These are phyloP conservation scores for Chloroclysta siterata DNA, from an alignment of 2,888 invertebrate species.

Conservation along the genomic window DNA sequence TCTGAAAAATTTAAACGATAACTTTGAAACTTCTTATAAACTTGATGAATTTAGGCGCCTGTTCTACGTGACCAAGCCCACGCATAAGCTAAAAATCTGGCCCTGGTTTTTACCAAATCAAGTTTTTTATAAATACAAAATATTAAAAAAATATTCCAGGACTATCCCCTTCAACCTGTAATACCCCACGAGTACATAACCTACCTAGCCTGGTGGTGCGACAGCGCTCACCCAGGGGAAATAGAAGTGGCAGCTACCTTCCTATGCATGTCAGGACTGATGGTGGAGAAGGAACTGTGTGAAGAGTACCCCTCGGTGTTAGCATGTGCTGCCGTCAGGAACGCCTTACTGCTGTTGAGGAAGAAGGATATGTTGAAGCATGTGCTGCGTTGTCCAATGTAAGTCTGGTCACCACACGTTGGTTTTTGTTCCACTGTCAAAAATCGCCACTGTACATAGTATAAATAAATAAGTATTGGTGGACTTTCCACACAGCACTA, in stretches of 20 bases:
- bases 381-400: conserved; percentile 57
- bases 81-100: too few species aligned
- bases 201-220: conserved; percentile 68
- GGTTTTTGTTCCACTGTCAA: neutral
- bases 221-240: conserved; percentile 51
- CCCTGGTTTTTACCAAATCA: too few species aligned
- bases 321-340: conserved; percentile 63
- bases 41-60: too few species aligned
- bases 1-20: too few species aligned
- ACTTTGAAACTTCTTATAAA: too few species aligned
- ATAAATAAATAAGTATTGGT: too few species aligned
- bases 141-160: too few species aligned
- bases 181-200: conserved; percentile 68
- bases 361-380: conserved; percentile 50
- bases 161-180: conserved; percentile 64
- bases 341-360: conserved; percentile 58
- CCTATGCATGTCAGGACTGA: conserved; percentile 62
- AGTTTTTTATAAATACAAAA: too few species aligned
- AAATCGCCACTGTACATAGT: too few species aligned
- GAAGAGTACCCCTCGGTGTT: conserved; percentile 65
- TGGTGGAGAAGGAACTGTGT: conserved; percentile 59
- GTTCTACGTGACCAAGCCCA: too few species aligned
- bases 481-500: too few species aligned
- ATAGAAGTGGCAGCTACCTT: conserved; percentile 69
- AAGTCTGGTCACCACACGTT: conserved; percentile 41